A percentile compares a stretch with the other conserved stretches of the same genome.
These are phyloP conservation scores for Montifringilla adamsi DNA, from an alignment of 2,113 vertebrate genomes.

Conservation along the genomic window DNA sequence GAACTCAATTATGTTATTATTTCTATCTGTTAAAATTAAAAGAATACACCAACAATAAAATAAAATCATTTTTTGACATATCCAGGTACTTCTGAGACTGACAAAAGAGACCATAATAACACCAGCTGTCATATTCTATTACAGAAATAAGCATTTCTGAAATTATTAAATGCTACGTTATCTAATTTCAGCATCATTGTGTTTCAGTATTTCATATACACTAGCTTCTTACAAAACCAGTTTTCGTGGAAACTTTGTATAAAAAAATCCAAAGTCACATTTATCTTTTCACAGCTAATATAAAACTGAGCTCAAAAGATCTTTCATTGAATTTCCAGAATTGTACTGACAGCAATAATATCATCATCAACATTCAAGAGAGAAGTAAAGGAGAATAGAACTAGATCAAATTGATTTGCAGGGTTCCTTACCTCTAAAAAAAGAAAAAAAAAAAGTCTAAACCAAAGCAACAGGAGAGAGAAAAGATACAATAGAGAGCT, in stretches of 20 bases:
- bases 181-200: not conserved
- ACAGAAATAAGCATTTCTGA: not conserved
- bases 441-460: not conserved
- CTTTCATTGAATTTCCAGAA: not conserved
- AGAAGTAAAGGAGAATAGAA: not conserved
- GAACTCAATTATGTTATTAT: not conserved
- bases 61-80: not conserved
- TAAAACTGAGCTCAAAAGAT: not conserved
- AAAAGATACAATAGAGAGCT: not conserved
- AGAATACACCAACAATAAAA: not conserved
- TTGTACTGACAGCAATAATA: not conserved
- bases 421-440: not conserved
- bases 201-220: not conserved
- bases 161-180: constrained; percentile 13
- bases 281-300: not conserved
- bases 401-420: not conserved
- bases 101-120: not conserved
- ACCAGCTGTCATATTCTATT: not conserved
- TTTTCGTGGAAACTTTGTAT: not conserved
- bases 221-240: not conserved
- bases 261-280: not conserved
- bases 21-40: not conserved
- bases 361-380: not conserved
- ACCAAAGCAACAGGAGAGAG: not conserved
- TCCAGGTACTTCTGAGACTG: not conserved